Percentiles rank a stretch among this genome's conserved stretches.
These are phyloP conservation scores for Cheilosia vulpina DNA, from an alignment of 2,888 invertebrate species.

Conservation along the genomic window DNA sequence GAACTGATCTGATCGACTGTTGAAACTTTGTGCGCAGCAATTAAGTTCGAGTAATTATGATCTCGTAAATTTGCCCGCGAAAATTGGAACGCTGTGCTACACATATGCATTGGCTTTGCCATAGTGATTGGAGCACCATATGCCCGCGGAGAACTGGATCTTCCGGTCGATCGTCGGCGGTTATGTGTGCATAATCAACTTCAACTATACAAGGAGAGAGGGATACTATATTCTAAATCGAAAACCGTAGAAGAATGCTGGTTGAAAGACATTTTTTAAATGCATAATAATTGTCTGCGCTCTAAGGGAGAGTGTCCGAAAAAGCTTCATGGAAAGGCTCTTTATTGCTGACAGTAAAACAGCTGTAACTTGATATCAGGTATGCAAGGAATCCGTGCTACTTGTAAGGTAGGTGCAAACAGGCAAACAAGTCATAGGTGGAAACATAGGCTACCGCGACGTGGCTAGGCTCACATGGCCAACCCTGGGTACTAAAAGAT, in stretches of 20 bases:
- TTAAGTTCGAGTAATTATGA: constrained; percentile 55
- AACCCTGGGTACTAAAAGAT: too few relatives aligned
- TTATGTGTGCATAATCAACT: constrained; percentile 31
- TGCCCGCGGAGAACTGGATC: constrained; percentile 40
- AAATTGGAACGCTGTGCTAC: constrained; percentile 38
- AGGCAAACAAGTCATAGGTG: too few relatives aligned
- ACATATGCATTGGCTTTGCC: constrained; percentile 1
- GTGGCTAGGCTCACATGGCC: too few relatives aligned
- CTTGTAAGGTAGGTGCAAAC: too few relatives aligned
- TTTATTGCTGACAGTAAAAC: too few relatives aligned
- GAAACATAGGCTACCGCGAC: too few relatives aligned
- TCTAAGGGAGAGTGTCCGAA: not conserved
- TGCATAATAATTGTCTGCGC: not conserved
- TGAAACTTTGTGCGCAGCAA: constrained; percentile 44
- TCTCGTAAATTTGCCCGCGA: constrained; percentile 48
- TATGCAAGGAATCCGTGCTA: too few relatives aligned
- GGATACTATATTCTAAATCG: not conserved
- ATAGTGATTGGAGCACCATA: constrained; percentile 38
- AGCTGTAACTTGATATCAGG: too few relatives aligned
- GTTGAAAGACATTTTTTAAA: not conserved
- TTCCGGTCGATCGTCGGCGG: constrained; percentile 38
- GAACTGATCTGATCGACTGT: constrained; percentile 44
- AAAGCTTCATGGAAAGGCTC: too few relatives aligned
- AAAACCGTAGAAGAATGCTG: not conserved
- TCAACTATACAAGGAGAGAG: constrained; percentile 1